Evolutionary conservation across 2,888 invertebrate genomes (phyloP).

Genomic region (Orthosia incerta): DNA sequence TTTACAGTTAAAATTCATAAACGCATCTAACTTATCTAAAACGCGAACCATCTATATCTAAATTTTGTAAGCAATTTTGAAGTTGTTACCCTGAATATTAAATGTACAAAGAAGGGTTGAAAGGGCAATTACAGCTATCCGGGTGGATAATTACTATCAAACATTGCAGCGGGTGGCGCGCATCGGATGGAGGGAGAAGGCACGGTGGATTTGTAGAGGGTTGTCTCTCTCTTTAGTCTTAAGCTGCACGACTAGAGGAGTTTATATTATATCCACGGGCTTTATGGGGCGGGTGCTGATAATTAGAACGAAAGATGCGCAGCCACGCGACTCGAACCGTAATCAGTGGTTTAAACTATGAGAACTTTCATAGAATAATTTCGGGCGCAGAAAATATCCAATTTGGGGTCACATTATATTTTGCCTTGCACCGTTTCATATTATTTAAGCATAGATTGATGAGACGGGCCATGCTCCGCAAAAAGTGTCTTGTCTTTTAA

Average conservation of each 20-base stretch:
- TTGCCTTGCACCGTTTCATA: background rate
- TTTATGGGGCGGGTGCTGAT: conserved; percentile 83
- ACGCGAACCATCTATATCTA: conserved; percentile 68
- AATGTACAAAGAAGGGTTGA: conserved; percentile 79
- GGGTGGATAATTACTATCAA: conserved; percentile 74
- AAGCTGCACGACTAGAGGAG: conserved; percentile 77
- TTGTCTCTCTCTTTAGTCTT: conserved; percentile 68
- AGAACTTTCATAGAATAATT: conserved; percentile 64
- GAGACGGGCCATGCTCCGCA: background rate
- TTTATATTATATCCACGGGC: conserved; percentile 77
- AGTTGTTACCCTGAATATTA: conserved; percentile 77
- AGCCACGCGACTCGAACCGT: conserved; percentile 84
- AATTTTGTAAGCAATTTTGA: conserved; percentile 71
- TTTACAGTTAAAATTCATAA: conserved; percentile 65
- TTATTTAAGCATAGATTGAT: background rate
- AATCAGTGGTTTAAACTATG: conserved; percentile 76
- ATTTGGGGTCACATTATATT: conserved; percentile 16
- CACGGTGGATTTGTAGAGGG: conserved; percentile 60
- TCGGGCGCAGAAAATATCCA: conserved; percentile 48
- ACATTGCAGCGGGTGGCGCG: conserved; percentile 68
- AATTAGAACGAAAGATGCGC: conserved; percentile 89
- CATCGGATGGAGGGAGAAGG: conserved; percentile 64
- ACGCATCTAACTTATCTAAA: conserved; percentile 52
- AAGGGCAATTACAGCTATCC: conserved; percentile 76
- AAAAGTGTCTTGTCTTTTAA: background rate